Evolutionary conservation across 2,797 vertebrate species (phyloP), one percentile per base, ranked within the genome.

Genomic region (Megalops cyprinoides): DNA sequence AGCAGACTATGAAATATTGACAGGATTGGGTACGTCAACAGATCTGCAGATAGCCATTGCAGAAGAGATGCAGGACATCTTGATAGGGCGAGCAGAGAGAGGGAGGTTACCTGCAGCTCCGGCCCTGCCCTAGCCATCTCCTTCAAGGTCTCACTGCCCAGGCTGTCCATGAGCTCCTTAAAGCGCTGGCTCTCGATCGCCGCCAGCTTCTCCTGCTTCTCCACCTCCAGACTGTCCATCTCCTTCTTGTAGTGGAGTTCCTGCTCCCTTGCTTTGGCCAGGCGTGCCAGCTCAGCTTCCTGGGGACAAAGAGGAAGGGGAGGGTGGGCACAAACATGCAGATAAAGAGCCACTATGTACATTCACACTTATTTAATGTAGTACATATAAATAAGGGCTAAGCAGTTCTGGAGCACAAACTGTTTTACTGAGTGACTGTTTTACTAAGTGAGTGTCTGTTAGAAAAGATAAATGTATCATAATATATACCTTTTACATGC

Each of bases 41-140:
- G n/a, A n/a, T n/a, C n/a, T n/a, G n/a, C n/a, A n/a, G n/a, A n/a
- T n/a, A n/a, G n/a, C n/a, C n/a, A n/a, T n/a, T n/a, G n/a, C n/a
- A n/a, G n/a, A n/a, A n/a, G n/a, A n/a, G n/a, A n/a, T n/a, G n/a
- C n/a, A n/a, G n/a, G n/a, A n/a, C n/a, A n/a, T n/a, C n/a, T n/a
- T n/a, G n/a, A n/a, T n/a, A n/a, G n/a, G n/a, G n/a, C n/a, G n/a
- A n/a, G n/a, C n/a, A n/a, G n/a, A n/a, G 60, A 12, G 15, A n/a
- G 20, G 23, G 62, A 5, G 3, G 56, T 82, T 88, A 97, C 96
- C 95, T 98, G 97, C 78, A 97, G 91, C 87, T 97, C 96, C 0
- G 96, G 96, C 0, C 96, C 97, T 0, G 96, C 95, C 79, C 94
- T 82, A 1, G 97, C 96, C 12, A 98, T 95, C 76, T 96, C 96